Conservation (phyloP, 2,888 invertebrate genomes). For the Euplagia quadripunctaria region DNA sequence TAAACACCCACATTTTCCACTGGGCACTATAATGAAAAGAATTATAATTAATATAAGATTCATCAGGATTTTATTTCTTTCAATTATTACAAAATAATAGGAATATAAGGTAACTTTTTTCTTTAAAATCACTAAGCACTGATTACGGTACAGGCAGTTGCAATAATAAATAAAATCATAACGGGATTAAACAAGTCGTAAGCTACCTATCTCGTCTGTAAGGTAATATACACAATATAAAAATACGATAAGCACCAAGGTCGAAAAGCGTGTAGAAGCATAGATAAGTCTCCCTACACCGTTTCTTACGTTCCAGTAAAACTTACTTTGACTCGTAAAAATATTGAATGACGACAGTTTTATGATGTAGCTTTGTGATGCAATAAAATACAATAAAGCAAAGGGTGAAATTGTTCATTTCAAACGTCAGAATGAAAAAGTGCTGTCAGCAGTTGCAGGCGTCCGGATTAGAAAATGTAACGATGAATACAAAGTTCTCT, state of each 20-base stretch:
- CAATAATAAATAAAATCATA: background rate
- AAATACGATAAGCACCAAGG: constrained; percentile 5
- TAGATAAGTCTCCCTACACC: background rate
- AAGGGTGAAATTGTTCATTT: constrained; percentile 46
- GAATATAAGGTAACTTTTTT: background rate
- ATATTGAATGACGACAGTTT: constrained; percentile 46
- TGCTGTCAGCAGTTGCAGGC: constrained; percentile 48
- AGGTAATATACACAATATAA: background rate
- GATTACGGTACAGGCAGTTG: background rate
- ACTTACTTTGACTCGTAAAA: constrained; percentile 37
- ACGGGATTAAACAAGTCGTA: background rate
- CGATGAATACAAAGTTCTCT: constrained; percentile 41
- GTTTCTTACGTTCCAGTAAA: constrained; percentile 27
- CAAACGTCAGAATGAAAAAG: constrained; percentile 49
- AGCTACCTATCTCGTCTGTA: background rate
- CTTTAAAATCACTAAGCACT: background rate
- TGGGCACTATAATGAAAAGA: background rate
- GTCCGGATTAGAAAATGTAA: constrained; percentile 51
- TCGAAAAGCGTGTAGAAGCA: constrained; percentile 8
- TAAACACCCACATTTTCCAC: background rate
- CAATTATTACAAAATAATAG: background rate
- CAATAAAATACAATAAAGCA: constrained; percentile 39
- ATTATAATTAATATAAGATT: background rate
- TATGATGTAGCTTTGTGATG: constrained; percentile 32
- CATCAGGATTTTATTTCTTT: background rate